Conservation (phyloP, 2,797 vertebrate species). For the Liasis olivaceus region DNA sequence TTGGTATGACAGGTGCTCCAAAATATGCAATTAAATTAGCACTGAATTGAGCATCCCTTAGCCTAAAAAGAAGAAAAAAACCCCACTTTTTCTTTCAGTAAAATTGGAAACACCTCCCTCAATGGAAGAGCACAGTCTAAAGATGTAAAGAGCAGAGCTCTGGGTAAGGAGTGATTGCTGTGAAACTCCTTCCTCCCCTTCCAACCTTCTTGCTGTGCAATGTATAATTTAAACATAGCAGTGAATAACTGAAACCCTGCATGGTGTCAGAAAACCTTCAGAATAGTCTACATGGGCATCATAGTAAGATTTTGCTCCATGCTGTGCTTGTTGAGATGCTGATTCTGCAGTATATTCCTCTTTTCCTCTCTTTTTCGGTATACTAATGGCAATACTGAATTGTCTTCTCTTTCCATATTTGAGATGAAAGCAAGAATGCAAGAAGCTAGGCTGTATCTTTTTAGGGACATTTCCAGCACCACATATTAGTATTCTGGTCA, state of each 20-base stretch:
- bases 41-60: neutral
- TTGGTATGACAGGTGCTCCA: neutral
- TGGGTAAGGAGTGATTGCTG: neutral
- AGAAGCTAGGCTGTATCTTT: neutral
- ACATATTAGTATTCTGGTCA: conserved; percentile 34
- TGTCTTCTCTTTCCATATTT: neutral
- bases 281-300: conserved; percentile 43
- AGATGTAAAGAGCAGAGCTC: neutral
- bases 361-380: conserved; percentile 5
- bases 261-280: conserved; percentile 52
- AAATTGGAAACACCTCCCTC: neutral
- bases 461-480: neutral
- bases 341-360: conserved; percentile 39
- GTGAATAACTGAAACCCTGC: conserved; percentile 48
- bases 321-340: conserved; percentile 58
- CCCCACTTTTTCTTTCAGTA: neutral
- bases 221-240: conserved; percentile 35
- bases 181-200: neutral
- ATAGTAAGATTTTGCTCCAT: conserved; percentile 49
- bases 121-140: neutral
- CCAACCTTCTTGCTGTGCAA: conserved; percentile 20
- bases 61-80: neutral
- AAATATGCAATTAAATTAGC: neutral
- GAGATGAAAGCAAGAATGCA: neutral
- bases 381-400: conserved; percentile 4